A percentile compares a stretch with the other conserved stretches of the same genome.
Evolutionary conservation across 2,888 invertebrate genomes (phyloP).

Genomic region (Drosophila buzzatii): DNA sequence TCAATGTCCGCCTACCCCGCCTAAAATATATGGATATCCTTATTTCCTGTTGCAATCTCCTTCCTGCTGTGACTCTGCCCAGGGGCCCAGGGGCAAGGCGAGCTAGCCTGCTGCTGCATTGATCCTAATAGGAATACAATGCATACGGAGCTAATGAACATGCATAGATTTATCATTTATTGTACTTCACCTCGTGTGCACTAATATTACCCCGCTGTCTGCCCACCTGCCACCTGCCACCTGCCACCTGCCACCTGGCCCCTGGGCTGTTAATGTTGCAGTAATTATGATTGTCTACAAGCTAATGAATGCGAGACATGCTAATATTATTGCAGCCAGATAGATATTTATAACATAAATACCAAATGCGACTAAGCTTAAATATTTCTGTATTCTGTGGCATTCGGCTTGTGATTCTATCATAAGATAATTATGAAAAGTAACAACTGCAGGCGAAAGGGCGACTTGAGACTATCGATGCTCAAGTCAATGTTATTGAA

Average conservation of each 20-base stretch:
- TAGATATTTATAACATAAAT: conserved; percentile 13
- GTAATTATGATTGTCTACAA: conserved; percentile 47
- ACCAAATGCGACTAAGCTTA: conserved; percentile 12
- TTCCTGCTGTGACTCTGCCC: conserved; percentile 12
- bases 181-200: conserved; percentile 25
- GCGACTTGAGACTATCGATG: conserved; percentile 1
- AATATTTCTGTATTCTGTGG: conserved; percentile 5
- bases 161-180: conserved; percentile 56
- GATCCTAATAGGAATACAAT: conserved; percentile 33
- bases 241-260: no score
- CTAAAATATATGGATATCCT: conserved; percentile 1
- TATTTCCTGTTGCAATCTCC: conserved; percentile 60
- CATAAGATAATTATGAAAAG: conserved; percentile 32
- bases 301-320: conserved; percentile 42
- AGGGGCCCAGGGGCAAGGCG: neutral
- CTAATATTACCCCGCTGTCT: neutral
- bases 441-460: conserved; percentile 25
- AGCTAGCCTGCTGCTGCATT: conserved; percentile 26
- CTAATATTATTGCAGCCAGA: conserved; percentile 42
- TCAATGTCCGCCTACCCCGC: conserved; percentile 36
- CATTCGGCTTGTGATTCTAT: conserved; percentile 7
- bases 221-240: neutral
- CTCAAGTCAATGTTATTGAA: conserved; percentile 4
- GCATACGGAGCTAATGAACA: conserved; percentile 53
- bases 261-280: conserved; percentile 39